Base-by-base conservation (phyloP, 2,888 invertebrate species). In the Esperia sulphurella region DNA sequence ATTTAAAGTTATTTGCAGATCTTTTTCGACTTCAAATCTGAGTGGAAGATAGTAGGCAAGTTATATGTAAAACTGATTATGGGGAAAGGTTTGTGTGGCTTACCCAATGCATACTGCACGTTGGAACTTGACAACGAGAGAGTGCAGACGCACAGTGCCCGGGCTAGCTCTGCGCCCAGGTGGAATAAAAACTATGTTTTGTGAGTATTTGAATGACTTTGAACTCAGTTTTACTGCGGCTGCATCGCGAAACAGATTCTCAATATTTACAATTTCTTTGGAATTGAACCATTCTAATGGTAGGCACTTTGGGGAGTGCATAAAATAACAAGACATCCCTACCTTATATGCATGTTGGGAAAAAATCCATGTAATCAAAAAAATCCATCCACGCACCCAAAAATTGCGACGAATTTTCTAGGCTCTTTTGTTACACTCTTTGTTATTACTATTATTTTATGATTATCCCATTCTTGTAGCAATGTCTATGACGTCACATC, bases 121-220 rank as follows among this genome's bases (percentile, higher is more conserved):
- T 45, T 89, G 14, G 83, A 85, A 54, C 53, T 89, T 9, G 86
- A 86, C 51, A 87, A 88, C 51, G 83, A 85, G 52, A 70, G 72
- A 43, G 75, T 88, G 1, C 79, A 81, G 51, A 86, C 87, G 0
- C 80, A 77, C 8, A 67, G 63, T 9, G 63, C 61, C 2, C 61
- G 61, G 0, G 56, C 67, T n/a, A 63, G 54, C 39, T 29, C 70
- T 0, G 83, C 82, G 13, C 79, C 79, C 0, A 51, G 53, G 7
- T 89, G 88, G 87, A 79, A 87, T 49, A 85, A 83, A 48, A 71
- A 53, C 43, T 88, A 81, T 49, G 59, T 77, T 9, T 84, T 89
- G 88, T 89, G 48, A 80, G 86, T 81, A 47, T 14, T 21, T n/a
- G n/a, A n/a, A n/a, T n/a, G n/a, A n/a, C 21, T 21, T 21, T 21